Conservation (phyloP, 2,888 invertebrate genomes). For the Eurytoma adleriae region DNA sequence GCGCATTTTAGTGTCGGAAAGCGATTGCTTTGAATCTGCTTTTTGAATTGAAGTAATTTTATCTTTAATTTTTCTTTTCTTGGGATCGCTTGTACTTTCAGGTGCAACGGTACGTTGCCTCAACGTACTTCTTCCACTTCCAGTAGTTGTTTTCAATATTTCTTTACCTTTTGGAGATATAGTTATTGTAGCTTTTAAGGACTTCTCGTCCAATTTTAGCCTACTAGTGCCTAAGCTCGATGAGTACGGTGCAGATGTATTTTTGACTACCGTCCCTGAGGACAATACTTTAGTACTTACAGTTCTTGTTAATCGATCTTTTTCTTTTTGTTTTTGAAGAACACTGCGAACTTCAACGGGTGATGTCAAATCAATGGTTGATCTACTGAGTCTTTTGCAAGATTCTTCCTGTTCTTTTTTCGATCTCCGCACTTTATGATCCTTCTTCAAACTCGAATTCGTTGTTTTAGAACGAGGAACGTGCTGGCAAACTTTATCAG, state of each 20-base stretch:
- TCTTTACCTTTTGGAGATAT: constrained; percentile 73
- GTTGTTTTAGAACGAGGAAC: constrained; percentile 37
- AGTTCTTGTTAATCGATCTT: constrained; percentile 60
- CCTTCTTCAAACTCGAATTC: constrained; percentile 48
- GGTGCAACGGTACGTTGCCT: constrained; percentile 52
- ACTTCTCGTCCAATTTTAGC: constrained; percentile 72
- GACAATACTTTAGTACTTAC: constrained; percentile 62
- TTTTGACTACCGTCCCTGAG: constrained; percentile 74
- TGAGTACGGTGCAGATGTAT: constrained; percentile 73
- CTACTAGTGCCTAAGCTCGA: constrained; percentile 67
- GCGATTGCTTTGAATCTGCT: constrained; percentile 40
- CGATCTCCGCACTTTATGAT: constrained; percentile 59
- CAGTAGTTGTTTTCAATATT: constrained; percentile 65
- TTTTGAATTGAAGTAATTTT: constrained; percentile 33
- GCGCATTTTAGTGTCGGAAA: background rate
- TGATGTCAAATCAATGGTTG: constrained; percentile 79
- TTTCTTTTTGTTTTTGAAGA: constrained; percentile 60
- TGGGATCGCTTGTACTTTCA: constrained; percentile 57
- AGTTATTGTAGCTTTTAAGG: constrained; percentile 75
- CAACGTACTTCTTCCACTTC: constrained; percentile 55
- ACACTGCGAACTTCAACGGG: constrained; percentile 76
- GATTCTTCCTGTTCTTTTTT: constrained; percentile 67
- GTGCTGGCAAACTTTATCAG: constrained; percentile 46
- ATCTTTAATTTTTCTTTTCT: constrained; percentile 59
- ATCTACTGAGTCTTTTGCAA: constrained; percentile 72